phyloP scores from a whole-genome alignment of 2,797 vertebrate genomes.

The Eutrigla gurnardus region DNA sequence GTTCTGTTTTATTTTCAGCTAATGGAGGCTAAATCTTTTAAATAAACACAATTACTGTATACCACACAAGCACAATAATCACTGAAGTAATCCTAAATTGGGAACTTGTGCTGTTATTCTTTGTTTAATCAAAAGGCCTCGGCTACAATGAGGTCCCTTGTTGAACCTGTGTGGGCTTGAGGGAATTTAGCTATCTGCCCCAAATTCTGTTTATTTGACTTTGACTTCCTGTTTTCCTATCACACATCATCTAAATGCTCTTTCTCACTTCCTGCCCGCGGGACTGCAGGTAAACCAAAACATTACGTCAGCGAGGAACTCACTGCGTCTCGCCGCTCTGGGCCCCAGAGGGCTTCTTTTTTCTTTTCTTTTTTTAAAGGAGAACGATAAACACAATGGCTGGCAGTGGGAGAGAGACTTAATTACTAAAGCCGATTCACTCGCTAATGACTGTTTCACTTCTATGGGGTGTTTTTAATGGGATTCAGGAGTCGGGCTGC shows the following conservation, averaged over 20 bases:
- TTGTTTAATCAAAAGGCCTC: constrained; percentile 62
- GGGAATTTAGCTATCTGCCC: constrained; percentile 62
- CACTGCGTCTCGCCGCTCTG: constrained; percentile 53
- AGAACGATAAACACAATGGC: constrained; percentile 70
- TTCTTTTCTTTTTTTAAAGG: constrained; percentile 6
- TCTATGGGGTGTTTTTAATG: constrained; percentile 75
- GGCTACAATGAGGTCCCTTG: constrained; percentile 63
- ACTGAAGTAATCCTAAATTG: constrained; percentile 42
- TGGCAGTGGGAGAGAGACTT: constrained; percentile 71
- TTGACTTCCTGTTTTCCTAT: constrained; percentile 79
- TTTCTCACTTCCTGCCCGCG: constrained; percentile 77
- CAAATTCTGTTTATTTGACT: constrained; percentile 73
- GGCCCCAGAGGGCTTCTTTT: constrained; percentile 58
- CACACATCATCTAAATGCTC: constrained; percentile 72
- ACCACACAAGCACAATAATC: constrained; percentile 40
- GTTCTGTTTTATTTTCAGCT: constrained; percentile 1
- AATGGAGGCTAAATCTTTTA: constrained; percentile 35
- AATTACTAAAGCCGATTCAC: constrained; percentile 76
- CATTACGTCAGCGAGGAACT: constrained; percentile 72
- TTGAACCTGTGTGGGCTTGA: constrained; percentile 55
- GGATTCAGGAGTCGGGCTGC: constrained; percentile 69
- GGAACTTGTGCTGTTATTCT: constrained; percentile 61
- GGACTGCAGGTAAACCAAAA: constrained; percentile 80
- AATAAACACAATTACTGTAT: constrained; percentile 43
- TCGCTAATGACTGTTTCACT: constrained; percentile 76